phyloP scores from a whole-genome alignment of 2,888 invertebrate species.

The Holacanthella duospinosa region DNA sequence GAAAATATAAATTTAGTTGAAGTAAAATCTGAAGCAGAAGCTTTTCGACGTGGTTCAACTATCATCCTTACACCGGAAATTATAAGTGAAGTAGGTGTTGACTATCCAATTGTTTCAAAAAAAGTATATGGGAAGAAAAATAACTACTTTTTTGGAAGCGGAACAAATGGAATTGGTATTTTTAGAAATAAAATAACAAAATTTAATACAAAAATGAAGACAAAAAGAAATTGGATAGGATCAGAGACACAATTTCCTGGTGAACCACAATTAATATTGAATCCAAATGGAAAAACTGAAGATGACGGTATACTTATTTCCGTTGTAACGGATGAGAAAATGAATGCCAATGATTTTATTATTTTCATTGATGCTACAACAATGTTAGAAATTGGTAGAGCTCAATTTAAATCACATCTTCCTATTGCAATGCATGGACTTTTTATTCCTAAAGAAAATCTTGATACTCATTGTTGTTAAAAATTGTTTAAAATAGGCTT shows the following conservation, averaged over 20 bases:
- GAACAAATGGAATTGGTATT: constrained; percentile 39
- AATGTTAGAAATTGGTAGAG: constrained; percentile 42
- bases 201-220: constrained; percentile 24
- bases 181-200: constrained; percentile 40
- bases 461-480: not conserved
- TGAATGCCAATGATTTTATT: constrained; percentile 37
- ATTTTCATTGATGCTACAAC: constrained; percentile 42
- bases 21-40: constrained; percentile 41
- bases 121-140: constrained; percentile 41
- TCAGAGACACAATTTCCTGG: constrained; percentile 39
- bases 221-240: constrained; percentile 20
- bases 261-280: constrained; percentile 45
- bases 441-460: constrained; percentile 24
- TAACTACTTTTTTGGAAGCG: constrained; percentile 45
- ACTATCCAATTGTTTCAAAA: constrained; percentile 46
- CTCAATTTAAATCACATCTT: constrained; percentile 38
- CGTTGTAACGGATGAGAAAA: constrained; percentile 38
- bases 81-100: constrained; percentile 41
- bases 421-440: constrained; percentile 40
- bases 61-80: constrained; percentile 37
- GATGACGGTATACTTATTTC: constrained; percentile 44
- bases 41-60: constrained; percentile 38
- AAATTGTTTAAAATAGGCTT: no score
- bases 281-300: constrained; percentile 42
- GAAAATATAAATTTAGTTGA: constrained; percentile 41